phyloP scores from a whole-genome alignment of 2,113 vertebrate species.

The Pseudorasbora parva region DNA sequence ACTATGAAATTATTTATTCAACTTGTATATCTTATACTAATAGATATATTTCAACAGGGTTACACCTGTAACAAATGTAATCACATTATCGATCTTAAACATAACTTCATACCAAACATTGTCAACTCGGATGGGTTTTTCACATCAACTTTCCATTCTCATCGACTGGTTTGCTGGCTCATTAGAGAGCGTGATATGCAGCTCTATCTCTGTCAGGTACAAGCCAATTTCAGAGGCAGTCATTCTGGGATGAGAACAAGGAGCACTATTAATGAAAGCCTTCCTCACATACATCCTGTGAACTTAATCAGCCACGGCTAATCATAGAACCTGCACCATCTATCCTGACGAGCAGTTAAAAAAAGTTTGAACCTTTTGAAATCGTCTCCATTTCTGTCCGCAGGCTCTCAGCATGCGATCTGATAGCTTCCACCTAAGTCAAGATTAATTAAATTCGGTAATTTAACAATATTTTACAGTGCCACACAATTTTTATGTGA shows the following conservation, averaged over 20 bases:
- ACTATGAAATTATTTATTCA: too few relatives aligned
- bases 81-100: neutral
- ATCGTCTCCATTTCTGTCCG: neutral
- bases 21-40: too few relatives aligned
- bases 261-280: conserved; percentile 37
- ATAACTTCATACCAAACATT: neutral
- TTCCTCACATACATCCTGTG: conserved; percentile 31
- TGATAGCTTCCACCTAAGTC: neutral
- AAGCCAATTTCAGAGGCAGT: conserved; percentile 48
- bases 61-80: neutral
- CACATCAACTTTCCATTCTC: neutral
- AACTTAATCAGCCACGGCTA: conserved; percentile 31
- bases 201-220: conserved; percentile 39
- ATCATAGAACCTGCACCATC: conserved; percentile 33
- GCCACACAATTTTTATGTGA: neutral
- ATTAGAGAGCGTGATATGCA: conserved; percentile 36
- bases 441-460: neutral
- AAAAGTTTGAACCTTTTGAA: conserved; percentile 3
- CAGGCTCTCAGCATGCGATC: neutral
- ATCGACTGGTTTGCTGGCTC: conserved; percentile 14
- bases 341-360: conserved; percentile 8
- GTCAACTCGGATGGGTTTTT: neutral
- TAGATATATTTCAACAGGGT: too few relatives aligned
- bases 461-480: neutral
- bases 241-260: conserved; percentile 36